These are phyloP conservation scores for Drosophila mojavensis DNA, from an alignment of 1,140 invertebrate species.

Conservation along the genomic window DNA sequence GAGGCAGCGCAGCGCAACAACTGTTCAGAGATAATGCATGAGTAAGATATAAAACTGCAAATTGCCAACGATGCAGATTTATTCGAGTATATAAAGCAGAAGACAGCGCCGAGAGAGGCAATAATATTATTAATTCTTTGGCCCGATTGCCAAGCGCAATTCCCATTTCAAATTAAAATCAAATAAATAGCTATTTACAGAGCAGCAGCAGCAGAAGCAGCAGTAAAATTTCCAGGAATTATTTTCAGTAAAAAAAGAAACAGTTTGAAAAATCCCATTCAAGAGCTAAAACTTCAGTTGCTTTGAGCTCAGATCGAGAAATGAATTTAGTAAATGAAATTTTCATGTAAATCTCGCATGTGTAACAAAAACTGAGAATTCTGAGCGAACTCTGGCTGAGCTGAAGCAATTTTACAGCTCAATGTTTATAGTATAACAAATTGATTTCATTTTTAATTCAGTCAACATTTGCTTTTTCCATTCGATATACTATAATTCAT, in stretches of 20 bases:
- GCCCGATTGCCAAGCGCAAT: slow-evolving; percentile 12
- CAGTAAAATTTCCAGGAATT: too few relatives aligned
- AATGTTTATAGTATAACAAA: too few relatives aligned
- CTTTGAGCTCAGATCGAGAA: too few relatives aligned
- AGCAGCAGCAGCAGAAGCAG: not conserved
- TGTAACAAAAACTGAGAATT: too few relatives aligned
- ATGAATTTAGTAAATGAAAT: too few relatives aligned
- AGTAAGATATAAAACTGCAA: slow-evolving; percentile 37
- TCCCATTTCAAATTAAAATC: slow-evolving; percentile 6
- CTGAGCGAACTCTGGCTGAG: too few relatives aligned
- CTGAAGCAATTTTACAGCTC: too few relatives aligned
- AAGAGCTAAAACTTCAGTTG: too few relatives aligned
- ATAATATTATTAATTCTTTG: slow-evolving; percentile 33
- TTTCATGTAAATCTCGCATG: too few relatives aligned
- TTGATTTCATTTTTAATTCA: too few relatives aligned
- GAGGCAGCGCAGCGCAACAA: slow-evolving; percentile 23
- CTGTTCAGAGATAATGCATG: slow-evolving; percentile 28
- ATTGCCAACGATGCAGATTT: slow-evolving; percentile 36
- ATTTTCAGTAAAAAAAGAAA: too few relatives aligned
- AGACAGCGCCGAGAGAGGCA: slow-evolving; percentile 1
- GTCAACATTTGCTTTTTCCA: not conserved
- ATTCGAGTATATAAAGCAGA: slow-evolving; percentile 17
- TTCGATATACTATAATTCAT: not conserved
- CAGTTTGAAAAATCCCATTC: too few relatives aligned
- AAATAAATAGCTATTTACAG: slow-evolving; percentile 3